Base-by-base conservation (phyloP, 1,140 invertebrate genomes). In the Cydia splendana region DNA sequence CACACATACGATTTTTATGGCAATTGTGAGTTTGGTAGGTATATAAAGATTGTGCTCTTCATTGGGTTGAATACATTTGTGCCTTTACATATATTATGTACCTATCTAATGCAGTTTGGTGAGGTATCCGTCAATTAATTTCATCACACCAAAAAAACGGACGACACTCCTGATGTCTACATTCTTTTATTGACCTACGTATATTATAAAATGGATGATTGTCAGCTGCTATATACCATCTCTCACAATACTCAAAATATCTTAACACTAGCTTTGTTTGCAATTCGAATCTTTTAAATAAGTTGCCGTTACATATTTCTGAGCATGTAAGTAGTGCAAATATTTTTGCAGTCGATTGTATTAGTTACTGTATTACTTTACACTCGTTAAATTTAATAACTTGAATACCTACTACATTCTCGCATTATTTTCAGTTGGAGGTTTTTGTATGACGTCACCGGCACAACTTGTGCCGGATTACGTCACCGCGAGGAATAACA, bases 391-490 rank as follows among this genome's bases (percentile, higher is more conserved):
- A 62, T 62, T 62, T 3, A 62, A 62, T 62, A 24, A 62, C 20
- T 62, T 62, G 20, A 24, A 10, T 24, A 62, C 57, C 57, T 62
- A 62, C 57, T 62, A 62, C 7, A 62, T 62, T 20, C 57, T 57
- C n/a, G 53, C 53, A 18, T 57, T 57, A 57, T 57, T 57, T 57
- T 57, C 53, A 57, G 13, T 77, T 51, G 69, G 75, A 67, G 78
- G 74, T 53, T 81, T 84, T 79, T 79, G 79, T 18, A 90, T 90
- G 84, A 87, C 87, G 87, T 90, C 87, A 90, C 82, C 80, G 71
- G 75, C 74, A 77, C 80, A 83, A 80, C 80, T 82, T 84, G 79
- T 77, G 77, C 71, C 77, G 69, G 74, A 84, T 89, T 90, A 89
- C 87, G 85, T 88, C 87, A 89, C 80, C 82, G 76, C 13, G 77